A percentile compares a stretch with the other conserved stretches of the same genome.
phyloP scores from a whole-genome alignment of 2,888 invertebrate species.

The Drosophila suboccidentalis region DNA sequence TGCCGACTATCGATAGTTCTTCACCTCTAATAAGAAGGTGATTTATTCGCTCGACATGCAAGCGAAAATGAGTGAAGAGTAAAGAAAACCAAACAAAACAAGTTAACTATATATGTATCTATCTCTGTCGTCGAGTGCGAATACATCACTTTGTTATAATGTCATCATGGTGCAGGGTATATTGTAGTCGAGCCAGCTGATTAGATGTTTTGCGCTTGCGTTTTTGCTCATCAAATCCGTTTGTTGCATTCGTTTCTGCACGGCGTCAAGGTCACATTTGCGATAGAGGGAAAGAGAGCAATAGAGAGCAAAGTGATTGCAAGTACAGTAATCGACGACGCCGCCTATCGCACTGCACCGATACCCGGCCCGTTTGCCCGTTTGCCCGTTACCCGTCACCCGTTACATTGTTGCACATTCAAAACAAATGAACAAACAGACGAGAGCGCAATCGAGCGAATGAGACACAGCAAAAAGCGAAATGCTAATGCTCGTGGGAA shows the following conservation, averaged over 20 bases:
- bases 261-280: conserved; percentile 56
- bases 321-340: conserved; percentile 41
- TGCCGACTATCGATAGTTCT: no score
- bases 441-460: conserved; percentile 25
- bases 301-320: conserved; percentile 8
- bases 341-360: conserved; percentile 45
- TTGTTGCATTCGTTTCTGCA: conserved; percentile 38
- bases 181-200: neutral
- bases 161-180: no score
- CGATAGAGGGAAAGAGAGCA: conserved; percentile 18
- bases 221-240: conserved; percentile 26
- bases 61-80: no score
- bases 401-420: conserved; percentile 54
- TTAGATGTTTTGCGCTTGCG: neutral
- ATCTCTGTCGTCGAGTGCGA: no score
- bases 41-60: no score
- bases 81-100: no score
- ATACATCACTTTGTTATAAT: no score
- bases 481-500: neutral
- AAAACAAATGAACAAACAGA: conserved; percentile 42
- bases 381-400: conserved; percentile 11
- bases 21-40: no score
- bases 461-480: neutral
- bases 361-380: conserved; percentile 21
- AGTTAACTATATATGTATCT: no score